Base-by-base conservation (phyloP, 2,113 vertebrate species). In the Mastomys natalensis region DNA sequence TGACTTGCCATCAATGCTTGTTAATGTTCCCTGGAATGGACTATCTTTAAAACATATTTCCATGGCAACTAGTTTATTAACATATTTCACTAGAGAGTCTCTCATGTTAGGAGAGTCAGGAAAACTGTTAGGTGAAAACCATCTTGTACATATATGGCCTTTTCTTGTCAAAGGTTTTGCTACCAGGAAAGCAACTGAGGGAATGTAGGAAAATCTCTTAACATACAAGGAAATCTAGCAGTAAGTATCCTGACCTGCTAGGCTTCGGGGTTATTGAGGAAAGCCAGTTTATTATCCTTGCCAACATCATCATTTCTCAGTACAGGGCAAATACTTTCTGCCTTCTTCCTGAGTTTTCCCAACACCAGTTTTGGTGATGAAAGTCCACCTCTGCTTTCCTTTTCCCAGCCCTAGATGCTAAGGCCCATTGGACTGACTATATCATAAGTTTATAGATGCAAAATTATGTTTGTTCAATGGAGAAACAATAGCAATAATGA, bases 31-130 rank as follows among this genome's bases (percentile, higher is more conserved):
- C 87, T 86, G 84, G 84, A 29, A 68, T 68, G 16, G 78, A 66
- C 64, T 95, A 90, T 88, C 96, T 96, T 97, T 96, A 96, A 94
- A 96, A 96, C 81, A 77, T 15, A 94, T 96, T 95, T 95, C 96
- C 97, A 93, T 96, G 94, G 95, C 87, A 96, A 96, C 97, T 29
- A 51, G 87, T 85, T 95, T 92, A 76, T 96, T 93, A 96, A 68
- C 84, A 78, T 70, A 78, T 77, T 95, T 86, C 93, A 88, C 55
- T 88, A n/a, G 31, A 78, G 81, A 95, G 80, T 10, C 74, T 77
- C 90, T 64, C 87, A 19, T 9, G 0, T 77, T 55, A 26, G 0
- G 48, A 88, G 34, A 93, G 74, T 84, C 58, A 21, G 66, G 72
- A 81, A 92, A 92, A 45, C 40, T 34, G 13, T 31, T 68, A 13